Evolutionary conservation across 2,797 vertebrate genomes (phyloP).

Genomic region (Catostomus latipinnis): DNA sequence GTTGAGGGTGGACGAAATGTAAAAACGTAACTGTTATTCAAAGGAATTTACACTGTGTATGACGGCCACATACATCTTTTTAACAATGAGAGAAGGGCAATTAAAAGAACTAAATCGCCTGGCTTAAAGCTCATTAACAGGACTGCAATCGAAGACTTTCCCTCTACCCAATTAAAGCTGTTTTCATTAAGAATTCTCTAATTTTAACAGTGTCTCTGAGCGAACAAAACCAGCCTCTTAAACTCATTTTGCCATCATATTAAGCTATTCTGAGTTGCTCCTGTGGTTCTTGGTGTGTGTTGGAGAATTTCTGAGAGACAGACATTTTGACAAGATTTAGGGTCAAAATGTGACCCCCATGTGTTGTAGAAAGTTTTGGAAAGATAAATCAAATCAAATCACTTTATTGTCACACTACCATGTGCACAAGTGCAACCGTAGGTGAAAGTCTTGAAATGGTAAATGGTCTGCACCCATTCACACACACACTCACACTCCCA

Average conservation of each 20-base stretch:
- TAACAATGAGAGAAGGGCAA: slow-evolving; percentile 73
- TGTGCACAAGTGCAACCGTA: too few relatives aligned
- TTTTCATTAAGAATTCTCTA: slow-evolving; percentile 80
- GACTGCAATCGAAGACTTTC: slow-evolving; percentile 71
- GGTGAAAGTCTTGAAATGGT: too few relatives aligned
- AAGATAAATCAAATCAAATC: too few relatives aligned
- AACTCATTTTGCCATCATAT: slow-evolving; percentile 18
- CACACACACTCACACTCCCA: too few relatives aligned
- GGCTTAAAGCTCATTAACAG: slow-evolving; percentile 72
- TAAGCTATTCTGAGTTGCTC: not conserved
- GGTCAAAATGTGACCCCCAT: not conserved
- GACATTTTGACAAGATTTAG: not conserved
- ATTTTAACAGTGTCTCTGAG: slow-evolving; percentile 68
- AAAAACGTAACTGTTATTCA: slow-evolving; percentile 64
- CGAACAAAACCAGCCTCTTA: slow-evolving; percentile 38
- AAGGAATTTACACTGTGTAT: slow-evolving; percentile 66
- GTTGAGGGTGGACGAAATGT: slow-evolving; percentile 47
- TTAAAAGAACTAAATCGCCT: slow-evolving; percentile 74
- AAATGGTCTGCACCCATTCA: too few relatives aligned
- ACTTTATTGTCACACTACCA: too few relatives aligned
- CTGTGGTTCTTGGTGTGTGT: slow-evolving; percentile 1
- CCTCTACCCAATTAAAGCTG: slow-evolving; percentile 75
- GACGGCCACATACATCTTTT: slow-evolving; percentile 67
- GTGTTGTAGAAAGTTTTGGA: not conserved
- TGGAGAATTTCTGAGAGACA: not conserved